Base-by-base conservation (phyloP, 23 tunicate genomes). In the Phallusia fumigata region DNA sequence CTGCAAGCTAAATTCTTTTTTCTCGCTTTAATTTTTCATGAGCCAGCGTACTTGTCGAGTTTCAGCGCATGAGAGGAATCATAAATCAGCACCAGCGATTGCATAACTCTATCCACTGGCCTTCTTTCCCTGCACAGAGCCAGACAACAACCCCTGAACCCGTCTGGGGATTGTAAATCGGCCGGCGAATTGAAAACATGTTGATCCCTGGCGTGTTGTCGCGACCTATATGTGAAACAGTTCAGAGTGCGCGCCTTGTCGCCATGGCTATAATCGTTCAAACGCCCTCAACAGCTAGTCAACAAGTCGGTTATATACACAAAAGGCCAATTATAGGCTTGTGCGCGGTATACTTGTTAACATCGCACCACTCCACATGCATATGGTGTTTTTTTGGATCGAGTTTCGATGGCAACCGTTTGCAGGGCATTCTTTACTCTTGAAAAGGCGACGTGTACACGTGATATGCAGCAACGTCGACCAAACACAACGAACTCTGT, bases 181-280 rank as follows among this genome's bases (percentile, higher is more conserved):
- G 69, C 69, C 69, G 69, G 16, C 28, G 15, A n/a, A 58, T 58
- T 58, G 69, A 58, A 58, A 58, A 58, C 69, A 58, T 58, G 69
- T 58, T 58, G 69, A 58, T 58, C 69, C 13, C 69, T 58, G 69
- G 8, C 28, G 15, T 58, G 69, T 58, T 58, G 28, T 58, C 69
- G 69, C 69, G 69, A 58, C 69, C 69, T 24, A 58, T 11, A 21
- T 58, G 69, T 58, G 69, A 22, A 58, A 58, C 69, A 58, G 69
- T 58, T 6, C 28, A 24, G 47, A 40, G 47, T 40, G 47, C 47
- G 47, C 47, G 5, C 5, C 47, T 3, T 5, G 47, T 40, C 47
- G 47, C 47, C 47, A 40, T 40, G 47, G 47, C 5, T 40, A 40
- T 40, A 40, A 40, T 40, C 47, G 47, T 40, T 40, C 47, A 40